Evolutionary conservation across 1,140 invertebrate species (phyloP), one percentile per base, ranked within the genome.

Genomic region (Vanessa atalanta): DNA sequence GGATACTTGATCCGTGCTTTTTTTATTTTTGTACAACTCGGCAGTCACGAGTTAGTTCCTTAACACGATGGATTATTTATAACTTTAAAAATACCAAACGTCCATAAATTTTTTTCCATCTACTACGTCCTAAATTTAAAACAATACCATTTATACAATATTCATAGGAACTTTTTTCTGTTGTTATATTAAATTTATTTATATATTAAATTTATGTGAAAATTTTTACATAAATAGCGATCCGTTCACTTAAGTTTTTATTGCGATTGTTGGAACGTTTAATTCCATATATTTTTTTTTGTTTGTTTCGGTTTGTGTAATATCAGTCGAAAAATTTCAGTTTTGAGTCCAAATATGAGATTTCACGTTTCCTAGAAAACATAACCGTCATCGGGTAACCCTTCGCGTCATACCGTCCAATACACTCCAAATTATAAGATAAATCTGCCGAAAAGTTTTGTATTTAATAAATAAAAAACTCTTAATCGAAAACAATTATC

Each of bases 121-220:
- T 89, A 90, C 89, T 93, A 93, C 83, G 88, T 91, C 85, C 90
- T 93, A 93, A 91, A 90, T 90, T 91, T 89, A 91, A 92, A 92
- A 92, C 89, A 92, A 91, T 91, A 92, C 85, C 80, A 85, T 90
- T 90, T 91, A 93, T 91, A 93, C 87, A 91, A 90, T 90, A 90
- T 91, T 90, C 87, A 92, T 92, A 92, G 90, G 90, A 91, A 91
- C 90, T 92, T 91, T 88, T 90, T 90, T 91, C 91, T 91, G 87
- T 90, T 91, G 88, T 91, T 89, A 90, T 89, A 93, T 90, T 89
- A 84, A 90, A 89, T 90, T 89, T 89, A 93, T 90, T 87, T 85
- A 91, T 90, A 91, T 91, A 90, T 90, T 91, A 88, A 79, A 89
- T 91, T 91, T 91, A 93, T 88, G 88, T 91, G 89, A 88, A 91